Evolutionary conservation across 2,113 vertebrate species (phyloP).

Genomic region (Rhipidura dahli): DNA sequence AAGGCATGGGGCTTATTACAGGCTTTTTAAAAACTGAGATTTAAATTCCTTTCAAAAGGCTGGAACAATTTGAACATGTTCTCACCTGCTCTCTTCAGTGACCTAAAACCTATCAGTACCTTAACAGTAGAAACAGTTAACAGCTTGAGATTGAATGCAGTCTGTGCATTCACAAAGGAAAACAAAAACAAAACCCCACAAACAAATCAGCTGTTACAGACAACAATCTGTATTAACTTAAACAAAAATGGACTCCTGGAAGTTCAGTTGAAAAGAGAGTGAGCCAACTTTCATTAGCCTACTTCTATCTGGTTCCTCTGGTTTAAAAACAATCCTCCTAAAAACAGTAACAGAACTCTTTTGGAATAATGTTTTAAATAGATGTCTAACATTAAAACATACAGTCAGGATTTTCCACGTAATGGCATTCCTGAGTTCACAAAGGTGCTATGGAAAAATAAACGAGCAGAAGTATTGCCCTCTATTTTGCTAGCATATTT

Average conservation of each 20-base stretch:
- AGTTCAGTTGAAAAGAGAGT: conserved; percentile 33
- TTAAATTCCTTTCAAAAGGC: conserved; percentile 13
- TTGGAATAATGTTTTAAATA: neutral
- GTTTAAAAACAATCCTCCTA: conserved; percentile 44
- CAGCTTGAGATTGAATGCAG: conserved; percentile 37
- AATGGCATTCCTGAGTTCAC: conserved; percentile 73
- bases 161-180: conserved; percentile 55
- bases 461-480: conserved; percentile 40
- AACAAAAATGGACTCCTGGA: neutral
- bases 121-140: conserved; percentile 58
- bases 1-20: conserved; percentile 67
- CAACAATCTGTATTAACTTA: neutral
- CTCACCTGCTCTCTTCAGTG: conserved; percentile 1
- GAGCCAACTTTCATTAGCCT: conserved; percentile 27
- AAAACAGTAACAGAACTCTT: conserved; percentile 50
- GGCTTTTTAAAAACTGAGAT: conserved; percentile 41
- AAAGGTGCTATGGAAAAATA: conserved; percentile 67
- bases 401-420: conserved; percentile 19
- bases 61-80: neutral
- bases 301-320: conserved; percentile 26
- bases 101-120: conserved; percentile 64
- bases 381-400: neutral
- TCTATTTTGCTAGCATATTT: conserved; percentile 48
- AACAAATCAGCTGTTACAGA: neutral
- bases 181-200: neutral